Conservation (phyloP, 2,888 invertebrate species). For the Clepsis dumicolana region DNA sequence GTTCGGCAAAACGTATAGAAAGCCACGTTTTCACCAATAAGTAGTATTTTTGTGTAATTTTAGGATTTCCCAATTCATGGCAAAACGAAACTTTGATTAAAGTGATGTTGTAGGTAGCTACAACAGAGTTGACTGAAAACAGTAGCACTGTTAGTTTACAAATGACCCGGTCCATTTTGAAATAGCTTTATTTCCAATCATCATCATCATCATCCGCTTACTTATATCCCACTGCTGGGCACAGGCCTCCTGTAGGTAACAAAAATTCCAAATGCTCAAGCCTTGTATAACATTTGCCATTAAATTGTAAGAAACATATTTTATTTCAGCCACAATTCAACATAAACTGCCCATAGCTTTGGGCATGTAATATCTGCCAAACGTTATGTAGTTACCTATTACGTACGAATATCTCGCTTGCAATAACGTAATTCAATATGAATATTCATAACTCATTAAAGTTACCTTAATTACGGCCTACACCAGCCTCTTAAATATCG, state of each 20-base stretch:
- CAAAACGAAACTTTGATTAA: neutral
- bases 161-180: neutral
- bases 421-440: conserved; percentile 35
- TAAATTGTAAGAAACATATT: too few relatives aligned
- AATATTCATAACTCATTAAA: conserved; percentile 44
- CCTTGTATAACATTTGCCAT: too few relatives aligned
- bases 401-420: conserved; percentile 6
- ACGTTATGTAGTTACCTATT: neutral
- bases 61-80: neutral
- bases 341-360: too few relatives aligned
- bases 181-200: too few relatives aligned
- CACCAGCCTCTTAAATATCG: conserved; percentile 50
- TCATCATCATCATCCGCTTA: too few relatives aligned
- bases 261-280: too few relatives aligned
- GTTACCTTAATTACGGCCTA: conserved; percentile 39
- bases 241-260: too few relatives aligned
- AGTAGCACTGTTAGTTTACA: neutral
- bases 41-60: neutral
- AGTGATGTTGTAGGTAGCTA: neutral
- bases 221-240: neutral
- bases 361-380: too few relatives aligned
- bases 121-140: neutral
- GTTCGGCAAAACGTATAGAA: neutral
- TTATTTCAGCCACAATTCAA: too few relatives aligned
- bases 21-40: neutral